phyloP scores from a whole-genome alignment of 2,888 invertebrate species.

The Panopea generosa region DNA sequence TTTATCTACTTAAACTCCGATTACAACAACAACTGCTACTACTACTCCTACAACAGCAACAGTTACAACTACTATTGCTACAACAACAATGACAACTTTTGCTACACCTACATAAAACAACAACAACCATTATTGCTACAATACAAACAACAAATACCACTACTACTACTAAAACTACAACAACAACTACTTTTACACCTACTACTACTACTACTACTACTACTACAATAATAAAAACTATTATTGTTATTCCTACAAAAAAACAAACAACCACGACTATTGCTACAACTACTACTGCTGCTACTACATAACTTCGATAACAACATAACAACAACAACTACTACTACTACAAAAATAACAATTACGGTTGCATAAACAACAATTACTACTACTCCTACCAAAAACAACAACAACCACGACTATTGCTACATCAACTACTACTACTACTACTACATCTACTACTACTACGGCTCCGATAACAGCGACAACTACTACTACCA shows the following conservation, averaged over 20 bases:
- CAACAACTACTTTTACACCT: background rate
- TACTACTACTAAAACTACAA: slow-evolving; percentile 3
- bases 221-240: background rate
- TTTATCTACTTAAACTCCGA: too few relatives aligned
- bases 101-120: background rate
- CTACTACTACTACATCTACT: slow-evolving; percentile 1
- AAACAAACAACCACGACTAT: background rate
- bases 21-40: background rate
- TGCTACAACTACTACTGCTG: too few relatives aligned
- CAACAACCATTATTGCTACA: background rate
- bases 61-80: background rate
- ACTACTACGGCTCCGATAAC: background rate
- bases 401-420: background rate
- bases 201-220: slow-evolving; percentile 5
- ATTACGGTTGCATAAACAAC: background rate
- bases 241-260: background rate
- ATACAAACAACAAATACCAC: background rate
- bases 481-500: background rate
- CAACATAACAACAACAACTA: background rate
- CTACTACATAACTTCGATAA: too few relatives aligned
- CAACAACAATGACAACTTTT: background rate
- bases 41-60: background rate
- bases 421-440: background rate
- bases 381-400: background rate
- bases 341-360: background rate